phyloP scores from a whole-genome alignment of 2,113 vertebrate species.

The Loxodonta africana region DNA sequence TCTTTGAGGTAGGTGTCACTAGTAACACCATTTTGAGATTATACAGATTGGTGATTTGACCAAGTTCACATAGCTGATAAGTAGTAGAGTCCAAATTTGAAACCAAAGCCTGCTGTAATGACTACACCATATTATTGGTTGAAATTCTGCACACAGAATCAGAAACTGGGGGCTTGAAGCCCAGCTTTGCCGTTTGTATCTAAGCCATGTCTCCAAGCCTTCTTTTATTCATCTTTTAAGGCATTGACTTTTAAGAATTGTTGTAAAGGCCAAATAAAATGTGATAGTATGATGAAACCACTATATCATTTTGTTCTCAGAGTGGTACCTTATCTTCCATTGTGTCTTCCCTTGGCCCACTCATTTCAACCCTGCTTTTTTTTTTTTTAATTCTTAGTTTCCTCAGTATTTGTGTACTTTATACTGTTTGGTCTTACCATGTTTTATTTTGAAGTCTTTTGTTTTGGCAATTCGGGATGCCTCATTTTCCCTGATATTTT shows the following conservation, averaged over 20 bases:
- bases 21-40: background rate
- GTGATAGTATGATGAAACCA: background rate
- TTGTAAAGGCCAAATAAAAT: background rate
- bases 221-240: background rate
- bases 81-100: background rate
- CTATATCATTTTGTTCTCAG: background rate
- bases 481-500: background rate
- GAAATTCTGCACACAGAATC: background rate
- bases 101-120: background rate
- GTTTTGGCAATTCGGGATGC: background rate
- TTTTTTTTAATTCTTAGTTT: background rate
- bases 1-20: slow-evolving; percentile 6
- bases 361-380: background rate
- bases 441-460: background rate
- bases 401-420: background rate
- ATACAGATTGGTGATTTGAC: background rate
- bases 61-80: background rate
- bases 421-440: background rate
- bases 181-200: background rate
- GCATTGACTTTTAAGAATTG: background rate
- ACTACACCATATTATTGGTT: background rate
- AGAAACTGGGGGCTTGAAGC: background rate
- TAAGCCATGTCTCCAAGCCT: background rate
- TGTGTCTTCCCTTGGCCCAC: background rate
- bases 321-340: background rate